These are phyloP conservation scores for Acanthiza pusilla DNA, from an alignment of 2,797 vertebrate genomes.

Conservation along the genomic window DNA sequence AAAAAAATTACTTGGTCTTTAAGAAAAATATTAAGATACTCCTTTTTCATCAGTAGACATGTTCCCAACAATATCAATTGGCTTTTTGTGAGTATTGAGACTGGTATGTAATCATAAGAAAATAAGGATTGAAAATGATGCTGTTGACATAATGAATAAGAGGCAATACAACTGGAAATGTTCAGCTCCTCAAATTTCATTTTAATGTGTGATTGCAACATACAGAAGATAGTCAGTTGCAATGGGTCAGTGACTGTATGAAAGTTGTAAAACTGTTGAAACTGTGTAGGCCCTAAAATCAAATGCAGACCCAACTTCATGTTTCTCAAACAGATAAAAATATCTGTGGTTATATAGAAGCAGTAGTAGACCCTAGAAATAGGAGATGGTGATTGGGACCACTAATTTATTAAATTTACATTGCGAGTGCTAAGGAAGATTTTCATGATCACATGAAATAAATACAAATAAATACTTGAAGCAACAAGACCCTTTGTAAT, in stretches of 20 bases:
- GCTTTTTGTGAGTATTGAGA: neutral
- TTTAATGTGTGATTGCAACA: neutral
- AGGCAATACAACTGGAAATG: fast-evolving
- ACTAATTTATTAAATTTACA: neutral
- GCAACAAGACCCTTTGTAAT: neutral
- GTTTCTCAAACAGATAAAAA: neutral
- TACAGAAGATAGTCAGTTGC: neutral
- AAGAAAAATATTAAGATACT: neutral
- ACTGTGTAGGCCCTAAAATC: neutral
- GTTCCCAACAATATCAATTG: neutral
- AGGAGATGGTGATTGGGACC: neutral
- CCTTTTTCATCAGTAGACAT: neutral
- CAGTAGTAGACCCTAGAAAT: neutral
- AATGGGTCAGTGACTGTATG: neutral
- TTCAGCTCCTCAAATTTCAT: neutral
- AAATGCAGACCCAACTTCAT: neutral
- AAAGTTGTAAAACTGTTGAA: neutral
- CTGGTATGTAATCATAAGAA: neutral
- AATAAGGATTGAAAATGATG: neutral
- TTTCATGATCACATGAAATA: neutral
- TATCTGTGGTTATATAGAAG: neutral
- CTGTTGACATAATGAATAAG: neutral
- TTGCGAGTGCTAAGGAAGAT: neutral
- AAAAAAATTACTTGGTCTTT: neutral
- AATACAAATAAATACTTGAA: neutral